Percentiles rank a stretch among this genome's conserved stretches.
These are phyloP conservation scores for Cryptoblepharus egeriae DNA, from an alignment of 2,797 vertebrate species.

Conservation along the genomic window DNA sequence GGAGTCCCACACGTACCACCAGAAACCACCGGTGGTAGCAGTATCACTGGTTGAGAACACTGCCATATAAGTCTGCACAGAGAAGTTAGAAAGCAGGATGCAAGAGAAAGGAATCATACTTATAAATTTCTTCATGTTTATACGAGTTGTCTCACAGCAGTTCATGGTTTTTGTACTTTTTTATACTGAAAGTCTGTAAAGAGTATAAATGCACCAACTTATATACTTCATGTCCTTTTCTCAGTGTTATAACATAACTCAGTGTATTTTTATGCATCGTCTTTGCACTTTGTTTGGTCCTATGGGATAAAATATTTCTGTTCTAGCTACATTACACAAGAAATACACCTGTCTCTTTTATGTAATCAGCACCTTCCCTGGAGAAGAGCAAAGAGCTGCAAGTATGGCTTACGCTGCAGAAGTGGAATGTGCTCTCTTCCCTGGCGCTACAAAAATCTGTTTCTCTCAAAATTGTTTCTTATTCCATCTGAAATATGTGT, in stretches of 20 bases:
- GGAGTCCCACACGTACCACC: no score
- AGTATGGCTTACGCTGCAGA: slow-evolving; percentile 51
- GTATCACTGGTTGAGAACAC: background rate
- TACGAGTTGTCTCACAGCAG: slow-evolving; percentile 3
- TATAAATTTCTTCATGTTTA: slow-evolving; percentile 10
- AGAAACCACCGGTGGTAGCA: no score
- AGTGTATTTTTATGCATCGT: slow-evolving; percentile 50
- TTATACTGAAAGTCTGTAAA: slow-evolving; percentile 35
- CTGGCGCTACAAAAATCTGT: slow-evolving; percentile 34
- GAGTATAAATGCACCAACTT: slow-evolving; percentile 38
- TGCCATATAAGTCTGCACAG: background rate
- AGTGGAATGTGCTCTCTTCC: slow-evolving; percentile 43
- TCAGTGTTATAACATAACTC: slow-evolving; percentile 30
- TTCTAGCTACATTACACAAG: slow-evolving; percentile 55
- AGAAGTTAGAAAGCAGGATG: background rate
- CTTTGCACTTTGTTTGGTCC: slow-evolving; percentile 40
- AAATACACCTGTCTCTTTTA: slow-evolving; percentile 61
- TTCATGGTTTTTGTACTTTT: slow-evolving; percentile 8
- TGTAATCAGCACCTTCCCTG: slow-evolving; percentile 48
- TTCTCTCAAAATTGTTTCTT: slow-evolving; percentile 30
- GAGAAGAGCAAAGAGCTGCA: slow-evolving; percentile 49
- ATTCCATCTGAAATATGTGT: slow-evolving; percentile 21
- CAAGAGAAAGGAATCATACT: background rate
- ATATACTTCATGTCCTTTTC: slow-evolving; percentile 34
- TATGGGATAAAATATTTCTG: slow-evolving; percentile 63